Evolutionary conservation across 2,888 invertebrate genomes (phyloP).

Genomic region (Nyleta sp.): DNA sequence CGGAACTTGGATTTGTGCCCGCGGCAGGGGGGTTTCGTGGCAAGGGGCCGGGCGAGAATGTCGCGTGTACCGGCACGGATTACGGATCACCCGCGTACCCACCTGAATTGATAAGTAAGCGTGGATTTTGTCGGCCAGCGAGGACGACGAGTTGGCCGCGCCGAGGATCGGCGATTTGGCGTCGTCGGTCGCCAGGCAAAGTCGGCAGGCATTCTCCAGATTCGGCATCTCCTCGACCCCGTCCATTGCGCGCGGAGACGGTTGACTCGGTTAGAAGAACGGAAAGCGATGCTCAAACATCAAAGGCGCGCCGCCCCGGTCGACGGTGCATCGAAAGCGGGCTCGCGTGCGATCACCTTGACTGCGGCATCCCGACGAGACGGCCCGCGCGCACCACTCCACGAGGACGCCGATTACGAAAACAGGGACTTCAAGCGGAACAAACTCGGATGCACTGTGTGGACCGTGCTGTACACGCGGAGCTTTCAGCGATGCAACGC

Average conservation of each 20-base stretch:
- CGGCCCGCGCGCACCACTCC: no score
- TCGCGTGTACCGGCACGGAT: slow-evolving; percentile 4
- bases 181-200: slow-evolving; percentile 86
- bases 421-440: no score
- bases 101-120: slow-evolving; percentile 88
- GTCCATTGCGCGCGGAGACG: slow-evolving; percentile 69
- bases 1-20: not conserved
- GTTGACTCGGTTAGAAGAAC: not conserved
- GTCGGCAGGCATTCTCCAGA: slow-evolving; percentile 84
- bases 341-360: slow-evolving; percentile 14
- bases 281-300: slow-evolving; percentile 21
- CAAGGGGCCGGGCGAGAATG: not conserved
- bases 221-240: slow-evolving; percentile 71
- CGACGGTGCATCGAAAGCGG: slow-evolving; percentile 2
- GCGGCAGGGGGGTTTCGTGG: not conserved
- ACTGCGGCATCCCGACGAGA: slow-evolving; percentile 6
- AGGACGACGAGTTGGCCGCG: slow-evolving; percentile 82
- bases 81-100: slow-evolving; percentile 66
- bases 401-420: no score
- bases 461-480: slow-evolving; percentile 26
- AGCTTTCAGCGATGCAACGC: slow-evolving; percentile 23
- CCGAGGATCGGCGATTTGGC: slow-evolving; percentile 86
- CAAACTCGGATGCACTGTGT: no score
- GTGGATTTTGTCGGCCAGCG: slow-evolving; percentile 86
- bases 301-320: slow-evolving; percentile 17